Evolutionary conservation across 1,140 invertebrate genomes (phyloP).

Genomic region (Belonocnema kinseyi): DNA sequence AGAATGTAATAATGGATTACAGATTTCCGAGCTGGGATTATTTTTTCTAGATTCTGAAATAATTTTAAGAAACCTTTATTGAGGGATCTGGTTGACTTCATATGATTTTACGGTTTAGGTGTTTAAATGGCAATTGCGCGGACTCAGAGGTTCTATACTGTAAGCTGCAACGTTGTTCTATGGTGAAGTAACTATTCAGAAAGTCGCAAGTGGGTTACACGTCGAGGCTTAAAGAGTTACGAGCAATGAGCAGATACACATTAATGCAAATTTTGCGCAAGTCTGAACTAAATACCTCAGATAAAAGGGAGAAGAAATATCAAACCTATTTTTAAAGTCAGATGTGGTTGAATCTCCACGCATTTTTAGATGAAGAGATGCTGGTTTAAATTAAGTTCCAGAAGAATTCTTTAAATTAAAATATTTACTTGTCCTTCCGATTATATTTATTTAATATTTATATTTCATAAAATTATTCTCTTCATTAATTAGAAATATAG

Average conservation of each 20-base stretch:
- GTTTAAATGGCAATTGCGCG: constrained; percentile 16
- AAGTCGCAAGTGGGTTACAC: constrained; percentile 55
- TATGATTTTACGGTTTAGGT: not conserved
- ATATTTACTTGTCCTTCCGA: no score
- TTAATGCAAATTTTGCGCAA: constrained; percentile 25
- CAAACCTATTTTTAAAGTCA: constrained; percentile 7
- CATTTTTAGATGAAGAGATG: not conserved
- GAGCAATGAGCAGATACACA: constrained; percentile 2
- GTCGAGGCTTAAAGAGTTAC: constrained; percentile 43
- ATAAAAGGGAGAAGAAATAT: not conserved
- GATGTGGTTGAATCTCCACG: no score
- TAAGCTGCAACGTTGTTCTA: constrained; percentile 38
- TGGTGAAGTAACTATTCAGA: constrained; percentile 46
- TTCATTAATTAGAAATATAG: no score
- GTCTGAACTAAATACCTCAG: constrained; percentile 26
- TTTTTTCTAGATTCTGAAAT: no score
- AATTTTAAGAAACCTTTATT: no score
- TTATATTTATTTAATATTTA: no score
- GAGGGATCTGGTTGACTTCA: not conserved
- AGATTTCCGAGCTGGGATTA: no score
- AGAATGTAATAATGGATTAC: no score
- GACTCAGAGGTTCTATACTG: not conserved
- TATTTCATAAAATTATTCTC: no score
- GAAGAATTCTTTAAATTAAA: no score
- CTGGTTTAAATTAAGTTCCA: no score